Evolutionary conservation across 2,888 invertebrate genomes (phyloP), one percentile per base, ranked within the genome.

Genomic region (Phengaris arion): DNA sequence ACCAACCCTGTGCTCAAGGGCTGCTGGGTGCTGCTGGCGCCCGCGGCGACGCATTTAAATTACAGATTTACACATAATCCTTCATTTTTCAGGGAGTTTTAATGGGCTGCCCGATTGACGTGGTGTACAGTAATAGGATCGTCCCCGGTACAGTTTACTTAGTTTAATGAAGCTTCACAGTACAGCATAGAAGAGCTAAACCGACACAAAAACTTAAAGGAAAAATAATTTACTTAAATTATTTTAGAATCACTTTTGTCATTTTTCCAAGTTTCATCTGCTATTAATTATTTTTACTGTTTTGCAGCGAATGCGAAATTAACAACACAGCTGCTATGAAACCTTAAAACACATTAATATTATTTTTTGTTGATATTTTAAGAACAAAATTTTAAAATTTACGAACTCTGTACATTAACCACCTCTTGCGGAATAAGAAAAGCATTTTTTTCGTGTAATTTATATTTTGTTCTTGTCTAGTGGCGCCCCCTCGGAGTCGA

Each of bases 21-120:
- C 4, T 35, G 35, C 35, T 35, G 35, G 35, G 35, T 35, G 79
- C 80, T 76, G 79, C 76, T 80, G 78, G 86, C 87, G 85, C 87
- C 87, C 88, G 91, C 89, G 89, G 87, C 87, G 77, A 79, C 88
- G 94, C 94, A 94, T 94, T 93, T 92, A 94, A 94, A 94, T 94
- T 92, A 91, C 89, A 86, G 92, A 93, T 93, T 94, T 92, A 86
- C 87, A 89, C 89, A 85, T 86, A 87, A 92, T 92, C 89, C 89
- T 91, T 92, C 93, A 94, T 94, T 93, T 93, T 92, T 92, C 92
- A 89, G 84, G 86, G 85, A 83, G 83, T 80, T 85, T 84, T 86
- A 85, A 84, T 84, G 83, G 81, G 79, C 81, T 77, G 75, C 76
- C 74, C 79, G 80, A 82, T 81, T 81, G 82, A 83, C 79, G 79